Percentiles rank a stretch among this genome's conserved stretches.
Conservation (phyloP, 2,113 vertebrate genomes). For the Rhea pennata region DNA sequence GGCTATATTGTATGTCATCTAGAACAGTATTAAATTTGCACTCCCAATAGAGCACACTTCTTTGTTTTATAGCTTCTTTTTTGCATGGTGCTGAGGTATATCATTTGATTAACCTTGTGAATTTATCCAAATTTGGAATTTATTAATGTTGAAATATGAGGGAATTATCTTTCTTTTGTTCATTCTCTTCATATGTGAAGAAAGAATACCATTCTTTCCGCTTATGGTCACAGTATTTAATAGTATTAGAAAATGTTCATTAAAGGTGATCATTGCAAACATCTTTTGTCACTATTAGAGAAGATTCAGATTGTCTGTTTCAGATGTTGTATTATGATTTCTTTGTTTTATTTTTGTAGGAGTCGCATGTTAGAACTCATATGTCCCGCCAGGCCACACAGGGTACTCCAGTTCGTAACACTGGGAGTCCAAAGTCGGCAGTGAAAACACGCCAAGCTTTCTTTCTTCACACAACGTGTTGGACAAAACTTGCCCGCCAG, state of each 20-base stretch:
- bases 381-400: conserved; percentile 90
- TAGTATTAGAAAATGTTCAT: not conserved
- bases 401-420: conserved; percentile 91
- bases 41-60: not conserved
- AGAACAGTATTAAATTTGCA: not conserved
- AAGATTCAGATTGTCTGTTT: not conserved
- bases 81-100: rapidly evolving
- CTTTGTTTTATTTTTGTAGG: conserved; percentile 69
- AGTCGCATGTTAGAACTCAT: conserved; percentile 86
- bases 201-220: not conserved
- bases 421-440: conserved; percentile 93
- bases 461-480: conserved; percentile 93
- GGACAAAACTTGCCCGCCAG: conserved; percentile 97
- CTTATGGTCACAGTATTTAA: not conserved
- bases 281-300: not conserved
- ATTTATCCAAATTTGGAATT: not conserved
- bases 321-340: rapidly evolving
- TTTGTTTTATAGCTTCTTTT: not conserved
- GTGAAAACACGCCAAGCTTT: conserved; percentile 98
- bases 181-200: not conserved
- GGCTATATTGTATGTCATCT: not conserved
- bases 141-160: not conserved
- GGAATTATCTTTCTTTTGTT: not conserved
- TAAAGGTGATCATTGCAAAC: not conserved
- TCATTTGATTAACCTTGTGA: not conserved